A percentile compares a stretch with the other conserved stretches of the same genome.
phyloP scores from a whole-genome alignment of 2,797 vertebrate genomes.

The Gephyroberyx darwinii region DNA sequence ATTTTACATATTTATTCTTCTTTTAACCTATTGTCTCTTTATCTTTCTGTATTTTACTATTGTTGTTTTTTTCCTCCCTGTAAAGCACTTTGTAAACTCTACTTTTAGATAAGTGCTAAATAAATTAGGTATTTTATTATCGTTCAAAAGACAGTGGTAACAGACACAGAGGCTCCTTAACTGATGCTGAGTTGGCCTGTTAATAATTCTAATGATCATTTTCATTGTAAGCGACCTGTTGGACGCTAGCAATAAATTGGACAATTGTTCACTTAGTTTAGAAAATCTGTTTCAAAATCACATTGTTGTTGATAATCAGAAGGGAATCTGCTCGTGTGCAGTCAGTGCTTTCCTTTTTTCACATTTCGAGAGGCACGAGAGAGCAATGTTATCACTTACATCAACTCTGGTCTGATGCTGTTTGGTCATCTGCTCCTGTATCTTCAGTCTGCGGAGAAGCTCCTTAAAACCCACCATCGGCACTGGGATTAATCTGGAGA shows the following conservation, averaged over 20 bases:
- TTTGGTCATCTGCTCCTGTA: constrained; percentile 99
- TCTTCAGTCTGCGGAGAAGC: constrained; percentile 92
- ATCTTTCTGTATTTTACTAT: too few species aligned
- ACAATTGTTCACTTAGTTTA: not conserved
- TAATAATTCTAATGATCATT: too few species aligned
- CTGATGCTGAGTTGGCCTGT: too few species aligned
- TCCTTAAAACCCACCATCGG: constrained; percentile 99
- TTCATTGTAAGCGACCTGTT: constrained; percentile 27
- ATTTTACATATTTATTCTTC: too few species aligned
- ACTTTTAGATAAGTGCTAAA: too few species aligned
- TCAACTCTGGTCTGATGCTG: constrained; percentile 97
- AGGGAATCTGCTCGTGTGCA: not conserved
- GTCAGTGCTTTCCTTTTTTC: not conserved
- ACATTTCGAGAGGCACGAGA: not conserved
- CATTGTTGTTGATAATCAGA: constrained; percentile 27
- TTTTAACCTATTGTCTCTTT: too few species aligned
- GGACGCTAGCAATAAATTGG: constrained; percentile 17
- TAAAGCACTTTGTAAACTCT: too few species aligned
- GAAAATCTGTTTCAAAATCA: constrained; percentile 29
- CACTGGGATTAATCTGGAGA: constrained; percentile 92
- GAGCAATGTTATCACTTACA: constrained; percentile 79
- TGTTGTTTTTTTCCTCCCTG: too few species aligned
- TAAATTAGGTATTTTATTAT: too few species aligned
- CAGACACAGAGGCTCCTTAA: too few species aligned
- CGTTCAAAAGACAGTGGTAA: too few species aligned